A percentile compares a stretch with the other conserved stretches of the same genome.
phyloP scores from a whole-genome alignment of 1,140 invertebrate species.

The Papilio xuthus region DNA sequence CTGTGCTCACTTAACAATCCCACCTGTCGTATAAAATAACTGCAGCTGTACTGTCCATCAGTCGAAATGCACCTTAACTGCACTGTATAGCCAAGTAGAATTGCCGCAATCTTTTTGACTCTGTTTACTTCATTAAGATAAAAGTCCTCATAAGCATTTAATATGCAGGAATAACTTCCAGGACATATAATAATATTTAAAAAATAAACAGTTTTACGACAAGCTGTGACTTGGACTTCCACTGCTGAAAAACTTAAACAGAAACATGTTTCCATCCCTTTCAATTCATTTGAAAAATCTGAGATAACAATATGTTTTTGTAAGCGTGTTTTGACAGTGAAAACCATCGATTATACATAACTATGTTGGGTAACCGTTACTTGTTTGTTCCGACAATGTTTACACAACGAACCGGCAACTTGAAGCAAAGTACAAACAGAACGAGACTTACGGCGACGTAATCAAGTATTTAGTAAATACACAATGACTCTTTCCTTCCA shows the following conservation, averaged over 20 bases:
- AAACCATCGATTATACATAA: neutral
- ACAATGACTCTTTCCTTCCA: neutral
- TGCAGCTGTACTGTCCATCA: neutral
- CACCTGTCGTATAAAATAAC: neutral
- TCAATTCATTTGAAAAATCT: too few relatives aligned
- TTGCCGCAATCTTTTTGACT: too few relatives aligned
- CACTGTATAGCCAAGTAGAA: neutral
- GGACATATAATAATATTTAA: too few relatives aligned
- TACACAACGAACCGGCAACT: neutral
- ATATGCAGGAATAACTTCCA: too few relatives aligned
- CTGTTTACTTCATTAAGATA: too few relatives aligned
- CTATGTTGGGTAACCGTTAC: neutral
- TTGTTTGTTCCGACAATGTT: conserved; percentile 8
- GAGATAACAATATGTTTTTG: too few relatives aligned
- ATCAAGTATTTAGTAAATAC: conserved; percentile 11
- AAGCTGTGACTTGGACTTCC: too few relatives aligned
- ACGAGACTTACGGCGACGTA: neutral
- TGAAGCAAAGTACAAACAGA: neutral
- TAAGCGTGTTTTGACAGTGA: too few relatives aligned
- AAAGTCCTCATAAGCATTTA: too few relatives aligned
- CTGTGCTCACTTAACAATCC: neutral
- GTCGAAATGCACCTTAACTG: neutral
- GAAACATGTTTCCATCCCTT: too few relatives aligned
- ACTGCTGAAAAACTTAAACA: too few relatives aligned
- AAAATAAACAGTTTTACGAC: too few relatives aligned